Base-by-base conservation (phyloP, 2,113 vertebrate genomes). In the Neomonachus schauinslandi region DNA sequence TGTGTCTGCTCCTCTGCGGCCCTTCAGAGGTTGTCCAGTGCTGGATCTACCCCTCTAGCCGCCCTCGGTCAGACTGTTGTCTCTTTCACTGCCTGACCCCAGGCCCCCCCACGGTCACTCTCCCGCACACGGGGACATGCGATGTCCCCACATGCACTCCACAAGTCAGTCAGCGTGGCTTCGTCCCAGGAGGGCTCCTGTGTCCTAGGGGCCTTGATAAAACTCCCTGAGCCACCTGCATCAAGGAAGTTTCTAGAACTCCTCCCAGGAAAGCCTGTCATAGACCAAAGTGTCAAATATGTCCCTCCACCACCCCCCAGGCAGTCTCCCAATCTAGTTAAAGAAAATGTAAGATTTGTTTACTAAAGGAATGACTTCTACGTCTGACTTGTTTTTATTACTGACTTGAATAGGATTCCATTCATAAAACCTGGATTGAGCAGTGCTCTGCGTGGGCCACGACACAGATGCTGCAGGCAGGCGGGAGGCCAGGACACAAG, bases 61-160 rank as follows among this genome's bases (percentile, higher is more conserved):
- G 0, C 14, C n/a, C 71, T 63, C 24, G 55, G 22, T 74, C 31
- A 51, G 9, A 26, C 14, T 24, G 16, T 19, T 5, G 1, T 42
- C 53, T 14, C 49, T 39, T 39, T 7, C 0, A 4, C 3, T 6
- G 53, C 57, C 72, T 76, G 63, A 39, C 2, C 49, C 22, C 28
- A 24, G 63, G 57, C 14, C 31, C 19, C 14, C n/a, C 12, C 82
- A 7, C 0, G 0, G 12, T 42, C 33, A 19, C 33, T 14, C 21
- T 3, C 19, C 31, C 6, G 39, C 22, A 77, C 39, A 53, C 9
- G 5, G 0, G 51, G 14, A 24, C 87, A 24, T 0, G 0, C 0
- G 0, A 0, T 15, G 26, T n/a, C 82, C 26, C 36, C 69, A 46
- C n/a, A 33, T 0, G 0, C 8, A 15, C 13, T 7, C n/a, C 2